phyloP scores from a whole-genome alignment of 2,797 vertebrate genomes.

The Amblyraja radiata region DNA sequence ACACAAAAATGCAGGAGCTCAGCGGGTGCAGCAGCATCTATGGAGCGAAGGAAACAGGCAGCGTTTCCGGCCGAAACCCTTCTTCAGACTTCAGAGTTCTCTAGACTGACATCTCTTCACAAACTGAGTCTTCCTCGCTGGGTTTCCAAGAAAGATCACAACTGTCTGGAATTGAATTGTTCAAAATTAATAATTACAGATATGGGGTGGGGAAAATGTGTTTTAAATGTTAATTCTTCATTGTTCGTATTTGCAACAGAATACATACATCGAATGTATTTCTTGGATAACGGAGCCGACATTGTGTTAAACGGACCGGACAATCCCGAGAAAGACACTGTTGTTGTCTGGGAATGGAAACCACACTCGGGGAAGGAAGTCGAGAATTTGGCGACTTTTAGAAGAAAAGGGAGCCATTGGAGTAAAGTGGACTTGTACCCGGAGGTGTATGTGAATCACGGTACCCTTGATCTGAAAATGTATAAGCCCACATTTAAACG shows the following conservation, averaged over 20 bases:
- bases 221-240: neutral
- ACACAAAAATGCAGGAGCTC: no score
- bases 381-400: neutral
- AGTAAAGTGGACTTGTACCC: neutral
- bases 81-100: no score
- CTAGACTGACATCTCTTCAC: no score
- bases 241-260: neutral
- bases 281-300: neutral
- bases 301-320: neutral
- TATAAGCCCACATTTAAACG: neutral
- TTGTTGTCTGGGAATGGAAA: neutral
- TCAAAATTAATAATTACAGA: neutral
- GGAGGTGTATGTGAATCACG: accelerated
- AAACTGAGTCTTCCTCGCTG: neutral
- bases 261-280: neutral
- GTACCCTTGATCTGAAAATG: neutral
- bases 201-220: neutral
- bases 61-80: no score
- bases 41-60: no score
- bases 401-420: accelerated
- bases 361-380: neutral
- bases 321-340: neutral
- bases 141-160: neutral
- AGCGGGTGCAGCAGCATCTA: no score
- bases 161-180: neutral